Evolutionary conservation across 2,797 vertebrate species (phyloP).

Genomic region (Euthynnus affinis): DNA sequence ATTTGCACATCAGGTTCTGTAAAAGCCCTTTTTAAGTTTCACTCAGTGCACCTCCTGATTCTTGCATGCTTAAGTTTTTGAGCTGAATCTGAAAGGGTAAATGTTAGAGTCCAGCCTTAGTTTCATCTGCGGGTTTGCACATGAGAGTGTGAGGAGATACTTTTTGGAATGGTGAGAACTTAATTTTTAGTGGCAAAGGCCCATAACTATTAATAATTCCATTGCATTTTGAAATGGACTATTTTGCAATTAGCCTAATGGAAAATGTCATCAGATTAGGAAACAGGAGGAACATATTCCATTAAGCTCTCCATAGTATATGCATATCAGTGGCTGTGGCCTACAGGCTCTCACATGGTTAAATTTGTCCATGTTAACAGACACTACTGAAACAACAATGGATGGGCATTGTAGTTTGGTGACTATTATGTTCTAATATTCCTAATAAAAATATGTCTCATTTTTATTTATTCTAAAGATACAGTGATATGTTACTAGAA

Average conservation of each 20-base stretch:
- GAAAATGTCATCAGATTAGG: constrained; percentile 72
- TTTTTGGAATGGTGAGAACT: background rate
- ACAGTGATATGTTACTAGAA: background rate
- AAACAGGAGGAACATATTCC: constrained; percentile 61
- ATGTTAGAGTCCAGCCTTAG: constrained; percentile 15
- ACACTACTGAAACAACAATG: constrained; percentile 19
- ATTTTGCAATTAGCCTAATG: constrained; percentile 78
- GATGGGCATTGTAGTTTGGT: constrained; percentile 5
- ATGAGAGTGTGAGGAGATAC: constrained; percentile 8
- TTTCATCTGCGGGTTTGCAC: constrained; percentile 24
- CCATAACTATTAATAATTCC: constrained; percentile 63
- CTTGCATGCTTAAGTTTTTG: constrained; percentile 7
- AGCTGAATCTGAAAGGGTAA: constrained; percentile 2
- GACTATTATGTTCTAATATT: background rate
- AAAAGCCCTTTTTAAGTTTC: constrained; percentile 15
- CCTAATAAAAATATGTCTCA: background rate
- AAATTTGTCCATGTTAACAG: constrained; percentile 53
- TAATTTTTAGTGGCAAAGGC: constrained; percentile 41
- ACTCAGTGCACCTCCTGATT: background rate
- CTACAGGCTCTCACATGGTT: constrained; percentile 48
- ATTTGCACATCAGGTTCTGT: constrained; percentile 34
- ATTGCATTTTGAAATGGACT: constrained; percentile 62
- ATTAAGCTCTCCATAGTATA: constrained; percentile 72
- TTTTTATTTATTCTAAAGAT: background rate
- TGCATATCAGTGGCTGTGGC: constrained; percentile 56